A percentile compares a stretch with the other conserved stretches of the same genome.
Conservation (phyloP, 1,140 invertebrate genomes). For the Drosophila burlai region DNA sequence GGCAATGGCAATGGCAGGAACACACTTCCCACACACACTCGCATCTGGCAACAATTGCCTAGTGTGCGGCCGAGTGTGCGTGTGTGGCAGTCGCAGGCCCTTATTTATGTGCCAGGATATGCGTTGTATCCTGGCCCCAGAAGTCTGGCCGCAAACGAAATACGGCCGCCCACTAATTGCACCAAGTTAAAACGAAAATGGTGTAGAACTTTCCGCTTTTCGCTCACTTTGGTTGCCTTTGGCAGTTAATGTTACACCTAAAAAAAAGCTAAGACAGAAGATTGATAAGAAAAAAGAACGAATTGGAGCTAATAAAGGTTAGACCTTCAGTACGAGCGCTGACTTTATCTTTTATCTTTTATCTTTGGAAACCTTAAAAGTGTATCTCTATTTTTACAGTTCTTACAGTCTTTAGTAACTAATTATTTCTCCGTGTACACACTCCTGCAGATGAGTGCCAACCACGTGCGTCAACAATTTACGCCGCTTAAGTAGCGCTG, state of each 20-base stretch:
- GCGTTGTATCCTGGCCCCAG: conserved; percentile 62
- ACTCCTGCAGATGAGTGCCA: conserved; percentile 29
- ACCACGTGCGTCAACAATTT: conserved; percentile 75
- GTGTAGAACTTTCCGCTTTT: conserved; percentile 49
- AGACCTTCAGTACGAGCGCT: no score
- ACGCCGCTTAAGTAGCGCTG: conserved; percentile 67
- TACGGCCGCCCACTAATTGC: conserved; percentile 77
- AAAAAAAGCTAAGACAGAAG: neutral
- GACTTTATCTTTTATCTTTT: no score
- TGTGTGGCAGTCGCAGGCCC: conserved; percentile 22
- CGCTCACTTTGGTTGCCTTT: neutral
- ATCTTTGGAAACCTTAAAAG: neutral
- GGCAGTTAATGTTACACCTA: conserved; percentile 57
- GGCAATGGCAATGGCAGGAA: conserved; percentile 17
- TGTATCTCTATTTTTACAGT: neutral
- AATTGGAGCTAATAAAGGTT: neutral
- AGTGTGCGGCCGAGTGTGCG: conserved; percentile 5
- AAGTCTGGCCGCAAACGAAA: conserved; percentile 75
- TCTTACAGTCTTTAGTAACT: neutral
- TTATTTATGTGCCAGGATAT: conserved; percentile 75
- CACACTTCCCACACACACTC: conserved; percentile 49
- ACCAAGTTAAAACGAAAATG: conserved; percentile 78
- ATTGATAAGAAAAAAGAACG: neutral
- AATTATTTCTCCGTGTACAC: conserved; percentile 1
- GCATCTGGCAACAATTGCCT: conserved; percentile 61